Evolutionary conservation across 1,140 invertebrate genomes (phyloP).

Genomic region (Drosophila nikananu): DNA sequence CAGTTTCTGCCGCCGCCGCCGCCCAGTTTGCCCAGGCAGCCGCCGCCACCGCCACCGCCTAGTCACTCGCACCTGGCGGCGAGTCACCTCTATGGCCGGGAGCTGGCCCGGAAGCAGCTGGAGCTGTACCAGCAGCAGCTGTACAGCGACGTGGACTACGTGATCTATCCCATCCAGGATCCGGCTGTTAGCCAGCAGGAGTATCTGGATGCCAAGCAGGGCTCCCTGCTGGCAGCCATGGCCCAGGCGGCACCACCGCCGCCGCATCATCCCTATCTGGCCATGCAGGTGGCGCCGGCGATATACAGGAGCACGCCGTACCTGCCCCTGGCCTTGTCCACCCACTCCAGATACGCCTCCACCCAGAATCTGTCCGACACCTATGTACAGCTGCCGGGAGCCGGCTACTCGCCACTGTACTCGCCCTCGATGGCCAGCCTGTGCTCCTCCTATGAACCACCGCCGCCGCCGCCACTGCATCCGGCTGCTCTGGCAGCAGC

Average conservation of each 20-base stretch:
- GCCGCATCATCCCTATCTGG: conserved; percentile 87
- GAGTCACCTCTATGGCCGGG: conserved; percentile 87
- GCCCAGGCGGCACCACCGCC: conserved; percentile 87
- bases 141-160: conserved; percentile 95
- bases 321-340: conserved; percentile 88
- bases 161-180: conserved; percentile 95
- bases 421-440: conserved; percentile 87
- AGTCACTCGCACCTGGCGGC: conserved; percentile 84
- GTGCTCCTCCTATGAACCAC: conserved; percentile 86
- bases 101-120: conserved; percentile 91
- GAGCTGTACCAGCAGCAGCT: conserved; percentile 94
- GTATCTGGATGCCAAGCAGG: conserved; percentile 94
- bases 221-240: conserved; percentile 88
- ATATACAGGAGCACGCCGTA: conserved; percentile 93
- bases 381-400: conserved; percentile 88
- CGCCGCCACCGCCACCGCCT: conserved; percentile 86
- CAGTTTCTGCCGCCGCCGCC: conserved; percentile 86
- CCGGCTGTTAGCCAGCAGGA: conserved; percentile 95
- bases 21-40: conserved; percentile 86
- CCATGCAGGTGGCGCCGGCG: conserved; percentile 88
- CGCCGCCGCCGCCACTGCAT: conserved; percentile 86
- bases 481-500: conserved; percentile 84
- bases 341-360: conserved; percentile 89
- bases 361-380: conserved; percentile 91
- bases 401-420: conserved; percentile 87